phyloP scores from a whole-genome alignment of 2,113 vertebrate species.

The Conger conger region DNA sequence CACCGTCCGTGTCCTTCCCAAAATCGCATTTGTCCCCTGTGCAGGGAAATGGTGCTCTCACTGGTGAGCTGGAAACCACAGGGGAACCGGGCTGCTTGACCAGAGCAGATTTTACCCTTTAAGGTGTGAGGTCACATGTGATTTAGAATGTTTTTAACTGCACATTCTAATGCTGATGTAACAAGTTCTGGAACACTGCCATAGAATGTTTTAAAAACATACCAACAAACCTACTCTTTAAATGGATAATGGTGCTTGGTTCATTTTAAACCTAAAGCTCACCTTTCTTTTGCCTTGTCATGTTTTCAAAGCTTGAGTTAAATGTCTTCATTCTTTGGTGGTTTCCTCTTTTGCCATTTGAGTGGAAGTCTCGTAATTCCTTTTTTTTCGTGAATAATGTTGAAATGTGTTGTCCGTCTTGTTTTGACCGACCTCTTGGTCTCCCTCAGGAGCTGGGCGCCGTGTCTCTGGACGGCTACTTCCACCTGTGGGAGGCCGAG shows the following conservation, averaged over 20 bases:
- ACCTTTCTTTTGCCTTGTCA: not conserved
- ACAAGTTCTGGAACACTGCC: no score
- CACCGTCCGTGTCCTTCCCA: not conserved
- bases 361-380: not conserved
- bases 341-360: not conserved
- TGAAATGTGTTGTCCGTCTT: not conserved
- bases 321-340: not conserved
- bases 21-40: no score
- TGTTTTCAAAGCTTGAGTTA: not conserved
- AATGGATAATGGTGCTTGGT: no score
- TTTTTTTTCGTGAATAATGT: not conserved
- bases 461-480: constrained; percentile 94
- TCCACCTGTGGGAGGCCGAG: constrained; percentile 97
- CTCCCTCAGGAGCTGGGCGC: constrained; percentile 86
- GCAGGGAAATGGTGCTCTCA: not conserved
- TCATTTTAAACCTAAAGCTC: no score
- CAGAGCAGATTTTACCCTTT: no score
- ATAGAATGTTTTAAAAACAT: no score
- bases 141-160: no score
- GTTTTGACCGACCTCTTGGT: not conserved
- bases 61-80: not conserved
- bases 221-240: no score
- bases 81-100: no score
- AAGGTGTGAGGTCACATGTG: no score
- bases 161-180: no score